phyloP scores from a whole-genome alignment of 1,140 invertebrate genomes.

The Lasioglossum baleicum region DNA sequence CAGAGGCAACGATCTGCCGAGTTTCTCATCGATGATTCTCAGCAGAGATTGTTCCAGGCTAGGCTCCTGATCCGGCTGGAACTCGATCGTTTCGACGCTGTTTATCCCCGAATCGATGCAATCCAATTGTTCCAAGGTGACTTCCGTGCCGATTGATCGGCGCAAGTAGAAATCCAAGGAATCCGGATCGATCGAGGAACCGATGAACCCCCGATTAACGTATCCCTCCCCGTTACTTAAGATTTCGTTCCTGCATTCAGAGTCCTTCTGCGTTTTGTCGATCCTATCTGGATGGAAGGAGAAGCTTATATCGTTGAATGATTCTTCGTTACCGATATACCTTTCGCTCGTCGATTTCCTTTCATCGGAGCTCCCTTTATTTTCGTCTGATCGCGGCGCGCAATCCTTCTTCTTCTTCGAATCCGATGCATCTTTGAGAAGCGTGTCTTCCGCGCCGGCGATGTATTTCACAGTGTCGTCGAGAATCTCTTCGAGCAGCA shows the following conservation, averaged over 20 bases:
- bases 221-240: conserved; percentile 62
- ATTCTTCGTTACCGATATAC: not conserved
- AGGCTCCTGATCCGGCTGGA: conserved; percentile 70
- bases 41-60: conserved; percentile 76
- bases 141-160: conserved; percentile 30
- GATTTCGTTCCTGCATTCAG: not conserved
- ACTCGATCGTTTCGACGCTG: conserved; percentile 77
- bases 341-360: not conserved
- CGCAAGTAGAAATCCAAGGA: conserved; percentile 67
- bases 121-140: conserved; percentile 67
- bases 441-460: conserved; percentile 19
- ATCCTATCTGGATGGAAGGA: conserved; percentile 46
- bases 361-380: not conserved
- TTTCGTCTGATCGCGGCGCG: not conserved
- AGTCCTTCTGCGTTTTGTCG: not conserved
- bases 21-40: conserved; percentile 77
- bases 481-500: conserved; percentile 70
- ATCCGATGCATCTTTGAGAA: conserved; percentile 1
- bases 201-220: conserved; percentile 72
- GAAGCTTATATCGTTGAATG: conserved; percentile 63
- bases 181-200: conserved; percentile 69
- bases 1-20: conserved; percentile 64
- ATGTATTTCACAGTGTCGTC: conserved; percentile 71
- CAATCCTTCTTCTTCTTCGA: not conserved
- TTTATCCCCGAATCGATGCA: conserved; percentile 77